These are phyloP conservation scores for Procambarus clarkii DNA, from an alignment of 1,140 invertebrate genomes.

Conservation along the genomic window DNA sequence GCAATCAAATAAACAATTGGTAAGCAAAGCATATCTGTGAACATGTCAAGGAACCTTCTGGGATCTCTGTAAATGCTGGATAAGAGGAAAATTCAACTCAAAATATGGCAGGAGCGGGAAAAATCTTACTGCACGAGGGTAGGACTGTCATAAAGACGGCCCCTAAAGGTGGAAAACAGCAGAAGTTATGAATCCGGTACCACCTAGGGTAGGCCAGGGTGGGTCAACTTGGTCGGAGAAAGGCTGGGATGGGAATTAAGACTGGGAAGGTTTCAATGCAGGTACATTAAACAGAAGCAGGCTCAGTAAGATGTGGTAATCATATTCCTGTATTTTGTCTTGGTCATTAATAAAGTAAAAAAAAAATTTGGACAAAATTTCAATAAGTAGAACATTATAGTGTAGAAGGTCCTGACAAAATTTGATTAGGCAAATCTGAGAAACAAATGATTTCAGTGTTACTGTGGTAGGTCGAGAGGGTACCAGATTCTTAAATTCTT, in stretches of 20 bases:
- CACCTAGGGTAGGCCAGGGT: slow-evolving; percentile 17
- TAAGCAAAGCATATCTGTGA: too few species aligned
- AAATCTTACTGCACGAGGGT: slow-evolving; percentile 67
- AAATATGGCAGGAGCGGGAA: background rate
- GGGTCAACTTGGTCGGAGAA: background rate
- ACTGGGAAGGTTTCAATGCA: background rate
- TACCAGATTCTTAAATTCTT: slow-evolving; percentile 45
- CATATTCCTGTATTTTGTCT: background rate
- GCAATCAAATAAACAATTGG: slow-evolving; percentile 11
- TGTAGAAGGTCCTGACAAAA: background rate
- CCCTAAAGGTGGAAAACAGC: slow-evolving; percentile 49
- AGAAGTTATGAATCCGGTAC: slow-evolving; percentile 54
- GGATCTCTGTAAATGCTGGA: slow-evolving; percentile 24
- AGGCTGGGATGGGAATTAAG: background rate
- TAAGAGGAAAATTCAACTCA: slow-evolving; percentile 29
- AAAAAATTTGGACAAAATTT: too few species aligned
- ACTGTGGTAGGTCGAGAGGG: background rate
- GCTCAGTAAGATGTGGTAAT: background rate
- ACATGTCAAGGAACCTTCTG: background rate
- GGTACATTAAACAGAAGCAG: background rate
- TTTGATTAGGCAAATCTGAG: background rate
- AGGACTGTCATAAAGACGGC: slow-evolving; percentile 60
- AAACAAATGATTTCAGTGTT: too few species aligned
- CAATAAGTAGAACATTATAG: too few species aligned
- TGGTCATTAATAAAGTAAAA: too few species aligned